phyloP scores from a whole-genome alignment of 2,888 invertebrate genomes.

The Nasonia oneida region DNA sequence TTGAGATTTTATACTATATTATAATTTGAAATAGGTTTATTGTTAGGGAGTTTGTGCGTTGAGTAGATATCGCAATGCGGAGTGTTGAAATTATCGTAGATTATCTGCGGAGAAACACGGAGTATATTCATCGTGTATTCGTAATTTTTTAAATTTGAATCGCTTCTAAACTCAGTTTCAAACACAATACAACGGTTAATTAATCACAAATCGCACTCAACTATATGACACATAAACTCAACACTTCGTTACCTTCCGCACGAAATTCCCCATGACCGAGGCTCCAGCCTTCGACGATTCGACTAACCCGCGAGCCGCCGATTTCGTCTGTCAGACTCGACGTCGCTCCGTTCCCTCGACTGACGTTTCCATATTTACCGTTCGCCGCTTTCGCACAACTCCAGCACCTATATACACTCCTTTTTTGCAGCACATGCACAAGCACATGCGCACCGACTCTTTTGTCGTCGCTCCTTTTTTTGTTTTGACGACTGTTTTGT shows the following conservation, averaged over 20 bases:
- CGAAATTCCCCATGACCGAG: slow-evolving; percentile 50
- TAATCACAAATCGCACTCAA: no score
- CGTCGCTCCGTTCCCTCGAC: neutral
- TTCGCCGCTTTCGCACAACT: neutral
- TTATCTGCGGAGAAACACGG: no score
- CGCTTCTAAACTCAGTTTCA: no score
- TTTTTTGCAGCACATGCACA: neutral
- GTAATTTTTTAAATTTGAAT: no score
- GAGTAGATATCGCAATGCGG: no score
- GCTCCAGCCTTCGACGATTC: neutral
- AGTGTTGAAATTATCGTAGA: no score
- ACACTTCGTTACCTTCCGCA: slow-evolving; percentile 45
- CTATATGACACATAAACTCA: no score
- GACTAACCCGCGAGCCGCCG: neutral
- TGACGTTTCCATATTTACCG: slow-evolving; percentile 49
- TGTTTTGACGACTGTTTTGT: neutral
- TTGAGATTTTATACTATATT: no score
- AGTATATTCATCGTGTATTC: no score
- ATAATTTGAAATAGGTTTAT: no score
- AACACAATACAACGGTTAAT: no score
- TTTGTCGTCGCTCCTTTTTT: slow-evolving; percentile 7
- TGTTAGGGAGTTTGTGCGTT: no score
- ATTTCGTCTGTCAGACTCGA: slow-evolving; percentile 13
- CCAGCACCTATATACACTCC: neutral
- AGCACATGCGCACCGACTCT: neutral